A percentile compares a stretch with the other conserved stretches of the same genome.
Evolutionary conservation across 2,797 vertebrate species (phyloP).

Genomic region (Gouania willdenowi): DNA sequence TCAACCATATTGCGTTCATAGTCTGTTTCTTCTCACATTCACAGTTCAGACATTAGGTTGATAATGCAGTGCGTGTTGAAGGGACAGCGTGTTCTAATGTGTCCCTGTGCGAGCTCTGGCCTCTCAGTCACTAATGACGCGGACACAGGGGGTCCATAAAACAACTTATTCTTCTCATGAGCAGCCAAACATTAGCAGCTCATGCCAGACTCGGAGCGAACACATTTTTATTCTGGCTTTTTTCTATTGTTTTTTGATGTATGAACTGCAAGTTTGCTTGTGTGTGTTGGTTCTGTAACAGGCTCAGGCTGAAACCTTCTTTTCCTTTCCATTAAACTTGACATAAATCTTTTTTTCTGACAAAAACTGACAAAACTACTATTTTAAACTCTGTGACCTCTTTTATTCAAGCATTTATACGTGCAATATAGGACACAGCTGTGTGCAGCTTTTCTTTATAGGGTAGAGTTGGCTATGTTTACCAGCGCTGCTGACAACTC

Average conservation of each 20-base stretch:
- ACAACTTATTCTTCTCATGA: constrained; percentile 1
- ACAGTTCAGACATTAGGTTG: not conserved
- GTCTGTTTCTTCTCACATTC: not conserved
- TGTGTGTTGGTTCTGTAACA: too few relatives aligned
- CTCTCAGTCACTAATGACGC: constrained; percentile 1
- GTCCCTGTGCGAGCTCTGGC: constrained; percentile 1
- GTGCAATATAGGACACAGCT: constrained; percentile 1
- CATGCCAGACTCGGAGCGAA: not conserved
- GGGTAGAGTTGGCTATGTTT: too few relatives aligned
- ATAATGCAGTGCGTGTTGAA: not conserved
- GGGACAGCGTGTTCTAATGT: constrained; percentile 21
- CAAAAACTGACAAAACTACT: too few relatives aligned
- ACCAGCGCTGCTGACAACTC: too few relatives aligned
- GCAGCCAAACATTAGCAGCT: constrained; percentile 8
- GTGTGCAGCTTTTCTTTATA: not conserved
- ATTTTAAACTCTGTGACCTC: not conserved
- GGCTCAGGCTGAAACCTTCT: too few relatives aligned
- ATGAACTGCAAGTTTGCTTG: not conserved
- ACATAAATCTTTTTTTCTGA: too few relatives aligned
- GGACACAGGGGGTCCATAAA: constrained; percentile 17
- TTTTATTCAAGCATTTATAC: not conserved
- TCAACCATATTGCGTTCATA: not conserved
- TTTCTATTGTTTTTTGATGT: not conserved
- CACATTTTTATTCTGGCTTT: not conserved
- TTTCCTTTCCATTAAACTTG: too few relatives aligned